Evolutionary conservation across 2,797 vertebrate genomes (phyloP), one percentile per base, ranked within the genome.

Genomic region (Xiphorhynchus erythropygius): DNA sequence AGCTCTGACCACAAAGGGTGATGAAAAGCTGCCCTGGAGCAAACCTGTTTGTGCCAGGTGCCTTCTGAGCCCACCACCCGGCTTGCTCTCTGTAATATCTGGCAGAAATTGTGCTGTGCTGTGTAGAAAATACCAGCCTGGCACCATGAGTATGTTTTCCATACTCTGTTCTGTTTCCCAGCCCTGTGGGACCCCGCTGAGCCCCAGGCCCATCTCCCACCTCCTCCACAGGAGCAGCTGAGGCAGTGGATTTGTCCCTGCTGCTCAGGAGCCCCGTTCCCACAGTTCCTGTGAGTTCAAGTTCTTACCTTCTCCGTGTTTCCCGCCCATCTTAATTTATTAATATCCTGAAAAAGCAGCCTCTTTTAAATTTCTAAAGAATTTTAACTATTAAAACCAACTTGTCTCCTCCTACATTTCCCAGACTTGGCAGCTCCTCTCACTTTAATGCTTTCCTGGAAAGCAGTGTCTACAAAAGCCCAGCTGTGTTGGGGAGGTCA

Each of bases 201-300:
- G 30, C 67, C 10, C 0, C 0, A 0, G 41, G 42, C 27, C 50
- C 1, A 0, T 87, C 30, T 93, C 44, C 68, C 32, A 32, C 14
- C 9, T n/a, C 50, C 1, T 2, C 50, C 1, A 2, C 0, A 1
- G 64, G 46, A 83, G 2, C 25, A 37, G 52, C 55, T 55, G 4
- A 2, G 16, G 33, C 18, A 7, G 16, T 18, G 44, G 59, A 17
- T 64, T 25, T 60, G 15, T 7, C 15, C 23, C 35, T 67, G 52
- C 53, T 91, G 19, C 52, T 56, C 2, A 1, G 21, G 44, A 93
- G 42, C 5, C 27, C 23, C 18, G 35, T 42, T 76, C 39, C 62
- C 32, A 35, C n/a, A 52, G 41, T 53, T 89, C 11, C 22, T 28
- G 37, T 5, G 32, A 44, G 37, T 23, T 80, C 49, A 64, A 60